Evolutionary conservation across 2,888 invertebrate genomes (phyloP).

Genomic region (Pollenia labialis): DNA sequence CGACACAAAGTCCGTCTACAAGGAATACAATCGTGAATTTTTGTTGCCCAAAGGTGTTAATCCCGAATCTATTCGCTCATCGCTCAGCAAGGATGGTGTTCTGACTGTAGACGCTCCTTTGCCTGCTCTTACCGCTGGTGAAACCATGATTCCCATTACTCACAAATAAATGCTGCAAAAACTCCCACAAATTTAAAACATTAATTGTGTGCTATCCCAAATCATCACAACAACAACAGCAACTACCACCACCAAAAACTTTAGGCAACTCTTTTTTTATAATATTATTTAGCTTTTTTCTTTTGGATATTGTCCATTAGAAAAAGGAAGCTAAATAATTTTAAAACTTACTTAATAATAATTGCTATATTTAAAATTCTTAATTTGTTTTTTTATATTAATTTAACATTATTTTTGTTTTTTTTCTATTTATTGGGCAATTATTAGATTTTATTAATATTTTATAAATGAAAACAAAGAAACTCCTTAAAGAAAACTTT

Average conservation of each 20-base stretch:
- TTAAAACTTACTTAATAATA: constrained; percentile 40
- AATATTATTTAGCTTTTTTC: constrained; percentile 18
- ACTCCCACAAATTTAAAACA: constrained; percentile 27
- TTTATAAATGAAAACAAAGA: constrained; percentile 17
- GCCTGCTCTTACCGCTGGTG: constrained; percentile 87
- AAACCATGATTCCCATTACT: constrained; percentile 84
- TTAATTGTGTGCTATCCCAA: constrained; percentile 48
- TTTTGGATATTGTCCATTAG: not conserved
- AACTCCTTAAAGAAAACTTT: constrained; percentile 5
- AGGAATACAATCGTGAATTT: constrained; percentile 99
- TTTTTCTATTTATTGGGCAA: constrained; percentile 58
- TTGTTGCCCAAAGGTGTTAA: constrained; percentile 98
- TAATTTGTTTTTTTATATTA: constrained; percentile 45
- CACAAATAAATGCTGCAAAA: constrained; percentile 79
- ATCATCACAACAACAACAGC: constrained; percentile 54
- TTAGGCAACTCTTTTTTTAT: constrained; percentile 41
- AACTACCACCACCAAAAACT: constrained; percentile 35
- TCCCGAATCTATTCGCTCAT: constrained; percentile 97
- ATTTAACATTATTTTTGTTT: constrained; percentile 38
- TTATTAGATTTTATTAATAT: constrained; percentile 41
- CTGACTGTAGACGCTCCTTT: constrained; percentile 98
- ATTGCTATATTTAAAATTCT: constrained; percentile 40
- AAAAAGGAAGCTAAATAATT: constrained; percentile 26
- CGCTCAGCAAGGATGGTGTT: constrained; percentile 97
- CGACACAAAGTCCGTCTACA: constrained; percentile 97